Base-by-base conservation (phyloP, 2,888 invertebrate genomes). In the Acleris laterana region DNA sequence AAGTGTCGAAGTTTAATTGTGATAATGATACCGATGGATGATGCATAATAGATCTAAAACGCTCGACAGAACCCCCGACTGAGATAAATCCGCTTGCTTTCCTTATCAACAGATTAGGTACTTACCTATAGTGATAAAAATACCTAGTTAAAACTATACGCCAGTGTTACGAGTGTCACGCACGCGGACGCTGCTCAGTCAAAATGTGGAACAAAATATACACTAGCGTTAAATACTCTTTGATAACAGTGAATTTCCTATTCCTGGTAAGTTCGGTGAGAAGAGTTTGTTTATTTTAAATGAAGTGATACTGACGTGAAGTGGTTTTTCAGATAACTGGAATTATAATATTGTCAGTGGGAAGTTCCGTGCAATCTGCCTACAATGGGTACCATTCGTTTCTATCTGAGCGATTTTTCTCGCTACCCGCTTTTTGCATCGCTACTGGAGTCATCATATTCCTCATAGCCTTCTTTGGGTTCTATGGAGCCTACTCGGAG, bases 401-500 rank as follows among this genome's bases (percentile, higher is more conserved):
- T 76, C 90, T 97, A 7, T 83, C 91, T 11, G 95, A 95, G 64
- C 90, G 95, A 73, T 96, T 96, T 85, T 95, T 96, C 79, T 96
- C 96, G 0, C 95, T 96, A 28, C 97, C 96, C 7, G 93, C 95
- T 11, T 93, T 95, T 66, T 93, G 96, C 60, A 96, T 97, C 69
- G 94, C 96, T 2, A 94, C 96, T 32, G 96, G 96, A 13, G 83
- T 79, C 87, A 93, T 96, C 72, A 95, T 96, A 76, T 95, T 97
- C 83, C 83, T 97, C 71, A 95, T 98, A 57, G 95, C 97, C 0
- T 96, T 96, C 85, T 95, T 97, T 77, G 98, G 98, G 67, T 98
- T 98, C 89, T 98, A 97, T 89, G 98, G 98, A 51, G 97, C 98
- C 0, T 94, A 96, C 73, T 95, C 95, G 79, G 97, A 98, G 84